These are phyloP conservation scores for Coenonympha glycerion DNA, from an alignment of 2,888 invertebrate genomes.

Conservation along the genomic window DNA sequence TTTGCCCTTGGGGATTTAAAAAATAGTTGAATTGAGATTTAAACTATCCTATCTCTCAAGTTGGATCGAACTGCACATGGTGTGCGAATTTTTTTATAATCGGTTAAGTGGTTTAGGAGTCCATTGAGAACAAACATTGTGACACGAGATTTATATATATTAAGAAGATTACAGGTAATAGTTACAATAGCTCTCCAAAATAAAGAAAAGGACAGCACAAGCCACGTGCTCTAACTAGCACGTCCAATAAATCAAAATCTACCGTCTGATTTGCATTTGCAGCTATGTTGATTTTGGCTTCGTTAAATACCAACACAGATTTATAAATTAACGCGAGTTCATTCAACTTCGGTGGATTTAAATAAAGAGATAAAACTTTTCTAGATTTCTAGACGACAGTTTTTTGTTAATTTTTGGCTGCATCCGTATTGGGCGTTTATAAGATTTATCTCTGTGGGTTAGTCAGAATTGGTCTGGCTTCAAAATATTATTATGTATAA, in stretches of 20 bases:
- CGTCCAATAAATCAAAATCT: neutral
- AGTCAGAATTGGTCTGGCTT: neutral
- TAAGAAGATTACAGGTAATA: too few relatives aligned
- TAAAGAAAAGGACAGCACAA: neutral
- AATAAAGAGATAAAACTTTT: slow-evolving; percentile 1
- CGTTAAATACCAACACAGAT: slow-evolving; percentile 13
- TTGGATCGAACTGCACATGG: too few relatives aligned
- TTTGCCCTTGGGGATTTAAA: too few relatives aligned
- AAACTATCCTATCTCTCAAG: too few relatives aligned
- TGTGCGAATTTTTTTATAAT: too few relatives aligned
- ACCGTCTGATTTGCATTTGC: neutral
- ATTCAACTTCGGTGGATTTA: slow-evolving; percentile 8
- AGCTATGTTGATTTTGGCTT: slow-evolving; percentile 10
- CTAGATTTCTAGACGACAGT: slow-evolving; percentile 9
- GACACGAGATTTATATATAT: too few relatives aligned
- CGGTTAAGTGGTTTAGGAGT: too few relatives aligned
- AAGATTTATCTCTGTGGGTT: too few relatives aligned
- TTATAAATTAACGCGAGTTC: slow-evolving; percentile 13
- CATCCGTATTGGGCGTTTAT: neutral
- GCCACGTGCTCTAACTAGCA: neutral
- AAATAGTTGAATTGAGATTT: too few relatives aligned
- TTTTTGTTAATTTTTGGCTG: slow-evolving; percentile 1
- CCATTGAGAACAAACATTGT: too few relatives aligned
- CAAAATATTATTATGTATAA: too few relatives aligned
- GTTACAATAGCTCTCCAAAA: too few relatives aligned